These are phyloP conservation scores for Pterobdella sp. DNA, from an alignment of 2,888 invertebrate genomes.

Conservation along the genomic window DNA sequence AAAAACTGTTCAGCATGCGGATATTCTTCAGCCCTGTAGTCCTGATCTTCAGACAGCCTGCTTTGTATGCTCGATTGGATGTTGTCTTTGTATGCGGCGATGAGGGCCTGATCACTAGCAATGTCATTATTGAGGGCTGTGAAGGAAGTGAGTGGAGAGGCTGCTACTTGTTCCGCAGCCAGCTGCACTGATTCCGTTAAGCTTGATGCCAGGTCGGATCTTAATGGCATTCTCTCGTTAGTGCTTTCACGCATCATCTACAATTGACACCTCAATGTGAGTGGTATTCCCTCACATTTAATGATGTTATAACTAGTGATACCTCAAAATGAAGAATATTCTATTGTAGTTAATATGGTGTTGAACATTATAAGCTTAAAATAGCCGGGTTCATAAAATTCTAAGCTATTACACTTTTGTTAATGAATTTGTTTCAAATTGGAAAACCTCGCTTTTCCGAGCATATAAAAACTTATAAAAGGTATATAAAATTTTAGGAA, in stretches of 20 bases:
- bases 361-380: too few species aligned
- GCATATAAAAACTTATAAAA: too few species aligned
- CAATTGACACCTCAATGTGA: constrained; percentile 33
- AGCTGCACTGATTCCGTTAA: constrained; percentile 47
- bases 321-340: too few species aligned
- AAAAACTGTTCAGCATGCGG: constrained; percentile 48
- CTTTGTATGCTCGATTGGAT: constrained; percentile 54
- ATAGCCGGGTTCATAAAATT: too few species aligned
- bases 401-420: too few species aligned
- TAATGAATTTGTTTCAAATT: background rate
- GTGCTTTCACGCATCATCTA: constrained; percentile 42
- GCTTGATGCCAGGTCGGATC: background rate
- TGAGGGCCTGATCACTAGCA: constrained; percentile 54
- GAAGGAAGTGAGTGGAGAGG: constrained; percentile 52
- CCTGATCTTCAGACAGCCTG: constrained; percentile 53
- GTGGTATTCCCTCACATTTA: too few species aligned
- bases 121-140: constrained; percentile 55
- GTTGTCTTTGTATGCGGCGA: constrained; percentile 56
- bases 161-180: constrained; percentile 56
- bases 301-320: too few species aligned
- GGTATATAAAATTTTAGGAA: too few species aligned
- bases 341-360: too few species aligned
- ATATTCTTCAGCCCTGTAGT: constrained; percentile 48
- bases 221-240: background rate
- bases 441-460: too few species aligned